Percentiles rank a stretch among this genome's conserved stretches.
Conservation (phyloP, 2,113 vertebrate species). For the Sylvietta virens region DNA sequence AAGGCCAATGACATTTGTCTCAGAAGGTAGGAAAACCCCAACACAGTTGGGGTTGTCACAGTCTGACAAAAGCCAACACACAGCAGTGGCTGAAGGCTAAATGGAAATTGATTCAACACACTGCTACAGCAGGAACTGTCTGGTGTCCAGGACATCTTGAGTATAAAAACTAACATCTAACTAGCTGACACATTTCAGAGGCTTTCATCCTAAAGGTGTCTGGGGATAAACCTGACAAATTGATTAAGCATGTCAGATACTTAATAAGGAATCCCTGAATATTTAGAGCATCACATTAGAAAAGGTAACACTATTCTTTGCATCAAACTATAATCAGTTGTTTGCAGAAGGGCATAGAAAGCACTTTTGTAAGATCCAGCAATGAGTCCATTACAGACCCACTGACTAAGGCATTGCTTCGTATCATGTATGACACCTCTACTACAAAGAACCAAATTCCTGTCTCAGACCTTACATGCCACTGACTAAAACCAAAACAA, state of each 20-base stretch:
- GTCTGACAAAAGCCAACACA: background rate
- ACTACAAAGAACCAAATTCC: background rate
- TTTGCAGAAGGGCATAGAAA: background rate
- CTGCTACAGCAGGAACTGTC: background rate
- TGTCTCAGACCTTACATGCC: background rate
- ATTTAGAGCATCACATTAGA: background rate
- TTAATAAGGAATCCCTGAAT: background rate
- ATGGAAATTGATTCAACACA: background rate
- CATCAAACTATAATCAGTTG: background rate
- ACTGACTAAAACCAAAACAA: background rate
- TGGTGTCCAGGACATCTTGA: background rate
- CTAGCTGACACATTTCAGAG: background rate
- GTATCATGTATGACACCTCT: background rate
- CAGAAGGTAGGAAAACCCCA: slow-evolving; percentile 28
- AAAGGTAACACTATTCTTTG: background rate
- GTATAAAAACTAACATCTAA: background rate
- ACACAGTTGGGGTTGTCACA: background rate
- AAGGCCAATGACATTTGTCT: slow-evolving; percentile 18
- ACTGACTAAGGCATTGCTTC: background rate
- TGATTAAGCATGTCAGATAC: background rate
- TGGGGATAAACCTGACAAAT: background rate
- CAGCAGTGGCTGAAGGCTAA: background rate
- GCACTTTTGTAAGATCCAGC: background rate
- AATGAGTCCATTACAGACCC: background rate
- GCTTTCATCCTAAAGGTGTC: background rate